Evolutionary conservation across 1,140 invertebrate species (phyloP).

Genomic region (Penaeus vannamei): DNA sequence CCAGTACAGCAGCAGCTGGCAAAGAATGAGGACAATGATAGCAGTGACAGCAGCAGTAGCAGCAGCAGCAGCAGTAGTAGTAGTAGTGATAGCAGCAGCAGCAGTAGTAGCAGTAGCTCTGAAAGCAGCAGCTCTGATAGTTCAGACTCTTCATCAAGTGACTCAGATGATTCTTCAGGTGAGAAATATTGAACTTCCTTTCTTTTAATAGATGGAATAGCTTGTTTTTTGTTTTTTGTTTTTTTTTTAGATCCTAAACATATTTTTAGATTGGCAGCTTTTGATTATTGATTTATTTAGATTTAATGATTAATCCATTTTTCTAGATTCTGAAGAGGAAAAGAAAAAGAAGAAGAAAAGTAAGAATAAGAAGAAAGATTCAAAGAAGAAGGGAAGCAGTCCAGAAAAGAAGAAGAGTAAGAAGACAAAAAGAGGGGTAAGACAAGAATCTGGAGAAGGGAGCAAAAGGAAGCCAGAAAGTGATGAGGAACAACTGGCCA

Average conservation of each 20-base stretch:
- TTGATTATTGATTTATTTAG: no score
- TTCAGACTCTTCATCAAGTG: conserved; percentile 60
- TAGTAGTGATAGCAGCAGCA: conserved; percentile 57
- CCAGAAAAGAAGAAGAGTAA: background rate
- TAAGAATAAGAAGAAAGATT: conserved; percentile 42
- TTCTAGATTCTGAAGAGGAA: conserved; percentile 7
- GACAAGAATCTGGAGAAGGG: conserved; percentile 35
- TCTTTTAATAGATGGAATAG: background rate
- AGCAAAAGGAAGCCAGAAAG: background rate
- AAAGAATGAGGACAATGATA: conserved; percentile 49
- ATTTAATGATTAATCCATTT: no score
- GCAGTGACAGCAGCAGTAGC: conserved; percentile 54
- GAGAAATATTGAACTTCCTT: background rate
- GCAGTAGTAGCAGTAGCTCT: conserved; percentile 60
- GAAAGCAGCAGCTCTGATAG: conserved; percentile 67
- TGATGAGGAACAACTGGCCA: background rate
- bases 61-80: conserved; percentile 67
- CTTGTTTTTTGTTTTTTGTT: no score
- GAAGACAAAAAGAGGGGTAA: conserved; percentile 4
- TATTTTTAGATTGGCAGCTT: no score
- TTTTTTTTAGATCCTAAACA: background rate
- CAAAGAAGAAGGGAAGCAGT: conserved; percentile 17
- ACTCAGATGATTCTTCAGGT: conserved; percentile 45
- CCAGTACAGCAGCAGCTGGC: conserved; percentile 63
- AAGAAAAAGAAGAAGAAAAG: conserved; percentile 38